Base-by-base conservation (phyloP, 1,140 invertebrate species). In the Stratiolaelaps scimitus region DNA sequence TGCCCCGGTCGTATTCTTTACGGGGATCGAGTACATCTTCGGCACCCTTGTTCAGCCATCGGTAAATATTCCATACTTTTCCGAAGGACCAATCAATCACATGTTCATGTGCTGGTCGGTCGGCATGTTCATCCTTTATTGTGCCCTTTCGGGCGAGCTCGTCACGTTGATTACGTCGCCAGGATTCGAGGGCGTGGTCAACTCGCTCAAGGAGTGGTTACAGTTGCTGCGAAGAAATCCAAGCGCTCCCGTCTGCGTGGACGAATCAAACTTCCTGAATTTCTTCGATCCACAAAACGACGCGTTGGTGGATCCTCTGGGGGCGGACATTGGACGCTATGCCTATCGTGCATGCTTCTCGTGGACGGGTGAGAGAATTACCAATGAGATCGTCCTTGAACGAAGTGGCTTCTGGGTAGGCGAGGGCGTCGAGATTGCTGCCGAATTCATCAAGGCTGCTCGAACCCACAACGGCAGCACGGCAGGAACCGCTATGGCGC, bases 381-480 rank as follows among this genome's bases (percentile, higher is more conserved):
- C 28, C 15, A 48, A 28, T 15, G 47, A 48, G 28, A 15, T 48
- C 4, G 47, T 48, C 4, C 7, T 48, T 19, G 47, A 28, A 4
- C 5, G 4, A 28, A 48, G 28, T 48, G 47, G 47, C 28, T 48
- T 48, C 47, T 48, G 47, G 47, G 19, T 48, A 5, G 47, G 47
- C 47, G 47, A 48, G 15, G 28, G 28, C 19, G 47, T 48, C 5
- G 47, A 48, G 15, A 5, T 48, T 19, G 28, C 47, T 19, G 47
- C 47, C 4, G 47, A 48, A 28, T 48, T 48, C 15, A 48, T 48
- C 28, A 28, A 19, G 28, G 47, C 47, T 4, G 47, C 47, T 5
- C n/a, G n/a, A n/a, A n/a, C n/a, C n/a, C n/a, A n/a, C n/a, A n/a
- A n/a, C n/a, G 20, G 19, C 19, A 4, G 15, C 4, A 28, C 19